Percentiles rank a stretch among this genome's conserved stretches.
Evolutionary conservation across 2,888 invertebrate species (phyloP).

Genomic region (Glaucopsyche alexis): DNA sequence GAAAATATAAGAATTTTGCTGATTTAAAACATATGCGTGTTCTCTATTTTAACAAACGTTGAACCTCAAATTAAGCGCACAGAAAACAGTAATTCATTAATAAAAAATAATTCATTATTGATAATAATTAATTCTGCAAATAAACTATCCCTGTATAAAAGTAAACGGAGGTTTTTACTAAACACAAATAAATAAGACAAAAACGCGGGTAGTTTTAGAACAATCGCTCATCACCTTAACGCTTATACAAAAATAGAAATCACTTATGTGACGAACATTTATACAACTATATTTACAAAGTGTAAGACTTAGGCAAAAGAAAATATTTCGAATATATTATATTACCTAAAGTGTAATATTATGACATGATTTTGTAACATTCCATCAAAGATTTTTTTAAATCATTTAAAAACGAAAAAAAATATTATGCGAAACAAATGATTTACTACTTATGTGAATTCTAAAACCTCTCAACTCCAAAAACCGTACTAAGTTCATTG

Average conservation of each 20-base stretch:
- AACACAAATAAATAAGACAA: neutral
- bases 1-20: too few species aligned
- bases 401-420: neutral
- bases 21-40: too few species aligned
- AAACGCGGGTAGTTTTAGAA: neutral
- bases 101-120: neutral
- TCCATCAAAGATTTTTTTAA: neutral
- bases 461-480: slow-evolving; percentile 13
- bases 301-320: neutral
- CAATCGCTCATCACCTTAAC: neutral
- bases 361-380: slow-evolving; percentile 1
- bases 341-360: neutral
- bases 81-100: neutral
- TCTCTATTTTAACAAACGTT: neutral
- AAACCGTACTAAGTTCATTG: neutral
- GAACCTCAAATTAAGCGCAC: neutral
- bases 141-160: slow-evolving; percentile 13
- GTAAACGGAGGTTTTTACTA: neutral
- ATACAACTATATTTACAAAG: slow-evolving; percentile 10
- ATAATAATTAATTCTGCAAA: neutral
- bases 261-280: neutral
- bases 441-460: neutral
- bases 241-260: slow-evolving; percentile 12
- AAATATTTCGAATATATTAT: neutral
- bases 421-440: neutral